Evolutionary conservation across 2,797 vertebrate species (phyloP).

Genomic region (Cetoscarus ocellatus): DNA sequence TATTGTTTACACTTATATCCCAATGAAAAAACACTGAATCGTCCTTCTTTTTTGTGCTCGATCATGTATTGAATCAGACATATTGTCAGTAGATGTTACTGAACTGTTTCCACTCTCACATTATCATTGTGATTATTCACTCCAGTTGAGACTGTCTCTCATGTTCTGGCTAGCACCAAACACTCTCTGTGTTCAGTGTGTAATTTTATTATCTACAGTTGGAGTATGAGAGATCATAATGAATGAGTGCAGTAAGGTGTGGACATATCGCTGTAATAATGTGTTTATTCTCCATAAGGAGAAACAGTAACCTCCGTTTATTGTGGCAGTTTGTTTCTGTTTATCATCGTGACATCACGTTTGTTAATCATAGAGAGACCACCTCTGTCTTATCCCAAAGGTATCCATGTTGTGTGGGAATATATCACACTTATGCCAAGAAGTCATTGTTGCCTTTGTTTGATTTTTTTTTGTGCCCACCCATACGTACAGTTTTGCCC

Average conservation of each 20-base stretch:
- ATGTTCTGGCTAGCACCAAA: slow-evolving; percentile 51
- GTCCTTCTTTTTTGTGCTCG: slow-evolving; percentile 44
- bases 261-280: slow-evolving; percentile 38
- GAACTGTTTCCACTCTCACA: slow-evolving; percentile 32
- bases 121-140: slow-evolving; percentile 35
- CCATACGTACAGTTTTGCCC: slow-evolving; percentile 81
- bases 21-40: slow-evolving; percentile 23
- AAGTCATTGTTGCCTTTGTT: slow-evolving; percentile 80
- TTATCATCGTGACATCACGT: slow-evolving; percentile 28
- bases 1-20: slow-evolving; percentile 78
- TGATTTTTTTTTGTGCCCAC: slow-evolving; percentile 67
- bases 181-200: slow-evolving; percentile 30
- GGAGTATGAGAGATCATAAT: slow-evolving; percentile 25
- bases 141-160: slow-evolving; percentile 20
- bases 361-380: slow-evolving; percentile 34
- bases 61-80: slow-evolving; percentile 41
- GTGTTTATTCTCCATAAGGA: slow-evolving; percentile 16
- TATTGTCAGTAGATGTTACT: slow-evolving; percentile 49
- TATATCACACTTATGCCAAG: slow-evolving; percentile 78
- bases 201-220: slow-evolving; percentile 22
- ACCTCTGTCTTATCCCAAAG: slow-evolving; percentile 78
- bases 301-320: slow-evolving; percentile 28
- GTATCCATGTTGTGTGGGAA: slow-evolving; percentile 59
- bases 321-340: slow-evolving; percentile 33
- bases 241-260: slow-evolving; percentile 23